Evolutionary conservation across 2,888 invertebrate genomes (phyloP), one percentile per base, ranked within the genome.

Genomic region (Drosophila percnosoma): DNA sequence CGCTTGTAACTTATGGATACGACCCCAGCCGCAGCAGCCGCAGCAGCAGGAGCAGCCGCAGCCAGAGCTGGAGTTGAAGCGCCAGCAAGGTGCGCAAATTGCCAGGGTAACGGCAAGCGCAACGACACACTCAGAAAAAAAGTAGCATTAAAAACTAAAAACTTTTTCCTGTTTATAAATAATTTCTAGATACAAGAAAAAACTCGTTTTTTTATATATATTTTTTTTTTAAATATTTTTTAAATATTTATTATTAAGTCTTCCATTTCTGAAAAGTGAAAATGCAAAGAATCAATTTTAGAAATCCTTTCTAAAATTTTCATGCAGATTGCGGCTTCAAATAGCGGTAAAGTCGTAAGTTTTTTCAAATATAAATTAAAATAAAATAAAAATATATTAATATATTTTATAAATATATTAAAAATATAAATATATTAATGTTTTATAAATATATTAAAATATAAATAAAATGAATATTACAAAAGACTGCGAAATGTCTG

Each of bases 1-100:
- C 52, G 67, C 73, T 81, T 80, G 80, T 90, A 82, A 76, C 89
- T 89, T 84, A 87, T 87, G 80, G 90, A 72, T 80, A 82, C 80
- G 80, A 77, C 65, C 68, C 49, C 57, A 55, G 48, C 42, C 38
- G 65, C 49, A 71, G 64, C 60, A 60, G 60, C 38, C 54, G 62
- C 24, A 64, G 52, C 52, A 54, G 51, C 38, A 49, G 64, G 27
- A 64, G 65, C 58, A 45, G 52, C 42, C 49, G 29, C 18, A 58
- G 72, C 40, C 49, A 53, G 40, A 55, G 72, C 29, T n/a, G 62
- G n/a, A 42, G 63, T 27, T 57, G 53, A 45, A 64, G 70, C 70
- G 58, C 70, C 70, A 51, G 40, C 70, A 68, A 68, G 68, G 68
- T 68, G 68, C 40, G 58, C 70, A 68, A 68, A 68, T 68, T 69